Evolutionary conservation across 1,140 invertebrate genomes (phyloP).

Genomic region (Microplitis demolitor): DNA sequence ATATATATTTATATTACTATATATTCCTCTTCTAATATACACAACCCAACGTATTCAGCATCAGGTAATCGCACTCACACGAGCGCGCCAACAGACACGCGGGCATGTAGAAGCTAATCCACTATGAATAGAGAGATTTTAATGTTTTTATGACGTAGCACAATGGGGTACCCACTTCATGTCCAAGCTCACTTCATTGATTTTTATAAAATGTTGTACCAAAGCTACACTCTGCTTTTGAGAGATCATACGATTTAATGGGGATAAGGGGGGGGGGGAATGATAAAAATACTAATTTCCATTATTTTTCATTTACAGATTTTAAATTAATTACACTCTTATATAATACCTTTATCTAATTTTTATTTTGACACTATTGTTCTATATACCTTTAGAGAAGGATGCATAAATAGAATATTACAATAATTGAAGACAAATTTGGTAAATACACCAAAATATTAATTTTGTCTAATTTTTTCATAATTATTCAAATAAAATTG

Average conservation of each 20-base stretch:
- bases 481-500: too few species aligned
- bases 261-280: not conserved
- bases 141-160: slow-evolving; percentile 60
- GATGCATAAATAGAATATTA: too few species aligned
- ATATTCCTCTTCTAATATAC: slow-evolving; percentile 25
- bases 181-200: slow-evolving; percentile 31
- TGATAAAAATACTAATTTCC: not conserved
- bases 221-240: slow-evolving; percentile 2
- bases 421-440: too few species aligned
- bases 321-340: too few species aligned
- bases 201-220: slow-evolving; percentile 55
- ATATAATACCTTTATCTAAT: too few species aligned
- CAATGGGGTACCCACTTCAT: slow-evolving; percentile 60
- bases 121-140: slow-evolving; percentile 60
- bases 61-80: slow-evolving; percentile 38
- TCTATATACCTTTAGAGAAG: too few species aligned
- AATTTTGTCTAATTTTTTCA: too few species aligned
- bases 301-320: not conserved
- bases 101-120: slow-evolving; percentile 49
- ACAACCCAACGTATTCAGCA: slow-evolving; percentile 11
- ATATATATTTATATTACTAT: slow-evolving; percentile 24
- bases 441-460: too few species aligned
- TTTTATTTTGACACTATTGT: too few species aligned
- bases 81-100: slow-evolving; percentile 1
- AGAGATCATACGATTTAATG: slow-evolving; percentile 15